Evolutionary conservation across 2,888 invertebrate species (phyloP), one percentile per base, ranked within the genome.

Genomic region (Nomada fabriciana): DNA sequence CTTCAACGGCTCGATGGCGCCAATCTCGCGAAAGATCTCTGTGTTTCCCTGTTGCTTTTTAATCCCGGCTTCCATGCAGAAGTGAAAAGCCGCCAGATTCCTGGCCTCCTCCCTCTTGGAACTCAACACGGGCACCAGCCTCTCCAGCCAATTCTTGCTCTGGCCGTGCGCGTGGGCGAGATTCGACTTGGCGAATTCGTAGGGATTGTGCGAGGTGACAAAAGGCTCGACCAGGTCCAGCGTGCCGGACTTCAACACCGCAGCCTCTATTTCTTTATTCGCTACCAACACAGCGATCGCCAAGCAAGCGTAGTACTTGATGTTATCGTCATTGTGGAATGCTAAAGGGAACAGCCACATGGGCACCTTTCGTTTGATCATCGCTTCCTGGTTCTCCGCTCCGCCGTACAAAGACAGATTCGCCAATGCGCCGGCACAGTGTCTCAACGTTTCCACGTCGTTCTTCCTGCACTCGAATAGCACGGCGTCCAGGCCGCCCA

Each of bases 1-100:
- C 93, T 99, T 99, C 90, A 99, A 95, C 0, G 99, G 97, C 90
- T 98, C 98, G 84, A 99, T 97, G 0, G 99, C 99, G 72, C 98
- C 98, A 87, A 99, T 99, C 94, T 98, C 98, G 82, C 97, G 95
- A 93, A 99, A 99, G 91, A 98, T 97, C 93, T 97, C 97, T 0
- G 98, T 98, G 85, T 98, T 98, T 5, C 97, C 97, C 94, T 98
- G 98, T 90, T 97, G 97, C 90, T 98, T 98, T 94, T 99, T 99
- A 74, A 99, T 99, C 53, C 98, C 98, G 15, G 99, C 99, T 94
- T 99, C 99, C 98, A 99, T 99, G 92, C 99, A 99, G 94, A 99
- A 98, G 93, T 99, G 99, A 94, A 99, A 99, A 52, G 99, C 99
- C 4, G 99, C 99, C 89, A 99, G 94, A 93, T 98, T 98, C 90